Evolutionary conservation across 2,888 invertebrate genomes (phyloP), one percentile per base, ranked within the genome.

Genomic region (Tetranychus piercei): DNA sequence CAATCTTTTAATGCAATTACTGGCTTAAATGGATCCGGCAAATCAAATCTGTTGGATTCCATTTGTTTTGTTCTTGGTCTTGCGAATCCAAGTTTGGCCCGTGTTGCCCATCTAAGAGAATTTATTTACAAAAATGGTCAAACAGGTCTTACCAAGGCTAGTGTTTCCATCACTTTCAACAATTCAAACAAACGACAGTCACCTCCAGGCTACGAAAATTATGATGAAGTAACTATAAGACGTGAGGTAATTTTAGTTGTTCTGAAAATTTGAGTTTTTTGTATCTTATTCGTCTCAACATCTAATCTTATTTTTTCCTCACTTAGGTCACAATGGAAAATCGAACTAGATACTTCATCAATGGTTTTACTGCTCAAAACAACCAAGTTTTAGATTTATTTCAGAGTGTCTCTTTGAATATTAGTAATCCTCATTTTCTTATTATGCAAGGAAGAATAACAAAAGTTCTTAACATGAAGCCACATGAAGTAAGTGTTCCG

Each of bases 381-480:
- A 92, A 91, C 81, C 86, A 91, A 79, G 91, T 97, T 1, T 88
- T 89, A 67, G 99, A 99, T 83, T 85, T 99, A 81, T 99, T 99
- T 83, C 92, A 94, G 80, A 94, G 95, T 0, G 90, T 99, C 7
- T 95, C 96, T 81, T 85, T 99, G 66, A 99, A 99, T 81, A 94
- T 99, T 1, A 99, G 99, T 84, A 99, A 99, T 84, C 99, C 99
- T 0, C 96, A 99, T 83, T 99, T 97, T 84, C 87, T 99, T 64
- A 99, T 99, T 80, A 97, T 99, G 97, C 99, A 99, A 86, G 99
- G 99, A 0, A 87, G 94, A 78, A 95, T 99, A 79, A 97, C 97
- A 1, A 97, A 99, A 85, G 97, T 99, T 2, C 85, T 99, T 44
- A 97, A 94, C 82, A 99, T 99, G 97, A 99, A 96, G 81, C 95